These are phyloP conservation scores for Marronus borbonicus DNA, from an alignment of 2,888 invertebrate genomes.

Conservation along the genomic window DNA sequence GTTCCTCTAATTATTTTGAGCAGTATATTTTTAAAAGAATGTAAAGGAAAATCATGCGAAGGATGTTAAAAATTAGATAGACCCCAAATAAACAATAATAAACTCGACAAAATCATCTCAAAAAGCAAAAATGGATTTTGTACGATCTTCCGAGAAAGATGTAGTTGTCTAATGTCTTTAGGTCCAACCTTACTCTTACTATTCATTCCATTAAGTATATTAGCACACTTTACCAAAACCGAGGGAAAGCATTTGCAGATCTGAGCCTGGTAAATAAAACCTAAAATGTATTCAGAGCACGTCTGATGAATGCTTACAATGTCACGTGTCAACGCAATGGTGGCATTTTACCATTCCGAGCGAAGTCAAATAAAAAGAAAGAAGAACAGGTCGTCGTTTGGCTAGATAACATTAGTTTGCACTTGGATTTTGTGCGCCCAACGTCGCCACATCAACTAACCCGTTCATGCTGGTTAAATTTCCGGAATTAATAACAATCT, in stretches of 20 bases:
- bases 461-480: background rate
- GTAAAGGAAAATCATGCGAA: no score
- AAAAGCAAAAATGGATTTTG: no score
- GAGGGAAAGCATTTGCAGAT: background rate
- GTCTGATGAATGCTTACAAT: slow-evolving; percentile 24
- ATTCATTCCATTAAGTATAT: background rate
- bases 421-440: background rate
- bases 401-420: no score
- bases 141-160: no score
- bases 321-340: slow-evolving; percentile 28
- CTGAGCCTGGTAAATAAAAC: slow-evolving; percentile 9
- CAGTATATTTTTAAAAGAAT: no score
- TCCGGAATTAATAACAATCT: slow-evolving; percentile 29
- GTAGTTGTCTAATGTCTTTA: no score
- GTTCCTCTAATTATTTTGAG: no score
- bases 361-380: no score
- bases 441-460: background rate
- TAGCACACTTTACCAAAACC: background rate
- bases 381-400: no score
- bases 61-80: no score
- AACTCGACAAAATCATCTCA: no score
- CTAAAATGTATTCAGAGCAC: slow-evolving; percentile 32
- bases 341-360: slow-evolving; percentile 13
- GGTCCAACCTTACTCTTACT: background rate
- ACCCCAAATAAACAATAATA: no score